These are phyloP conservation scores for Drosophila subobscura DNA, from an alignment of 1,140 invertebrate species.

Conservation along the genomic window DNA sequence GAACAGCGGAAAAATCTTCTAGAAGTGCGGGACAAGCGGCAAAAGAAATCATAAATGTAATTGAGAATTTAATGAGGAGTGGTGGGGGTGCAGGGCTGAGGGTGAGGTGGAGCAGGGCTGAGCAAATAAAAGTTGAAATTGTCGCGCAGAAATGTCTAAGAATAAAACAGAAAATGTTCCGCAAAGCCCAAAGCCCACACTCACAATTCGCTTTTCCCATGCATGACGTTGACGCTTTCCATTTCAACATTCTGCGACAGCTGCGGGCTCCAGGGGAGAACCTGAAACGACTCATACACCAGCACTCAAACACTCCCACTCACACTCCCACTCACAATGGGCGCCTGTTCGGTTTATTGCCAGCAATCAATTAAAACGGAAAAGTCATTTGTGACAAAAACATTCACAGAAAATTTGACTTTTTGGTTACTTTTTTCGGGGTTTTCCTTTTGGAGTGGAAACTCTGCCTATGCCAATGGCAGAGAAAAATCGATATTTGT, in stretches of 20 bases:
- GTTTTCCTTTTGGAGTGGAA: conserved; percentile 22
- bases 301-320: conserved; percentile 22
- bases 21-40: conserved; percentile 41
- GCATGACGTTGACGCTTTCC: conserved; percentile 74
- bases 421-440: conserved; percentile 31
- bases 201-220: conserved; percentile 15
- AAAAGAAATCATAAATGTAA: conserved; percentile 81
- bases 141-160: conserved; percentile 70
- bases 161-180: conserved; percentile 67
- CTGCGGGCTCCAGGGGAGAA: conserved; percentile 25
- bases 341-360: conserved; percentile 78
- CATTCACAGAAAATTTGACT: conserved; percentile 77
- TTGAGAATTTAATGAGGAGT: conserved; percentile 72
- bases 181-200: conserved; percentile 47
- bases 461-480: conserved; percentile 32
- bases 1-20: conserved; percentile 56
- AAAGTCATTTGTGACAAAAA: conserved; percentile 80
- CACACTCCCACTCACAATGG: conserved; percentile 42
- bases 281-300: conserved; percentile 3
- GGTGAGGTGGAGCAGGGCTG: conserved; percentile 40
- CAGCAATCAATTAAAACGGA: conserved; percentile 78
- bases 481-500: conserved; percentile 57
- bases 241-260: conserved; percentile 72
- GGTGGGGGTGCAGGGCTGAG: conserved; percentile 30
- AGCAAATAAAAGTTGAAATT: conserved; percentile 78